These are phyloP conservation scores for Falco punctatus DNA, from an alignment of 2,113 vertebrate genomes.

Conservation along the genomic window DNA sequence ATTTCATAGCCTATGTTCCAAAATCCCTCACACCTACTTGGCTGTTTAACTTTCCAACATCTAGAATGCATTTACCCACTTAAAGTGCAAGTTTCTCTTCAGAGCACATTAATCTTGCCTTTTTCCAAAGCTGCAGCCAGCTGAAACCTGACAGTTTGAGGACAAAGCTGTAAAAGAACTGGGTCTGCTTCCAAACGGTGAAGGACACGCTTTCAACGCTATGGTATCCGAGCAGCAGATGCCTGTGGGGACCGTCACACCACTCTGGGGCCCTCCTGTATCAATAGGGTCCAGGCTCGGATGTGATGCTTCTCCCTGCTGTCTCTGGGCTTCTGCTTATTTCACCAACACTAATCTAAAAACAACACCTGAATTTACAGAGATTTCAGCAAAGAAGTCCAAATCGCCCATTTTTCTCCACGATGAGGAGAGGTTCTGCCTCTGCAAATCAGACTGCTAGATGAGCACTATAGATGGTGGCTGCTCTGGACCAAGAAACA, in stretches of 20 bases:
- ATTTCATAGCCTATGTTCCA: background rate
- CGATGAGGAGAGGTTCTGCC: background rate
- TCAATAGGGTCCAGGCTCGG: accelerated
- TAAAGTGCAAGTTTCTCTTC: background rate
- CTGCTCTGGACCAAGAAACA: background rate
- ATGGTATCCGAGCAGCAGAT: background rate
- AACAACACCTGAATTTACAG: background rate
- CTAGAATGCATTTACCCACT: background rate
- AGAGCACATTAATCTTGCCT: slow-evolving; percentile 34
- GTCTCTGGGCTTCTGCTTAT: background rate
- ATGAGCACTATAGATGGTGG: background rate
- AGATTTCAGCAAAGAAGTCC: background rate
- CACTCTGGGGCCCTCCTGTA: background rate
- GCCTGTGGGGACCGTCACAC: background rate
- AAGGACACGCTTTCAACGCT: background rate
- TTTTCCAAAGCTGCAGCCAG: slow-evolving; percentile 48
- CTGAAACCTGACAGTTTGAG: slow-evolving; percentile 63
- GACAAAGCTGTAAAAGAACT: slow-evolving; percentile 32
- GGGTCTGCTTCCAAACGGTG: slow-evolving; percentile 24
- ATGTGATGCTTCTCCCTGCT: background rate
- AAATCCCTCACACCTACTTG: background rate
- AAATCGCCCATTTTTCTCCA: background rate
- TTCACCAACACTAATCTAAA: background rate
- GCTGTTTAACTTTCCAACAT: slow-evolving; percentile 3
- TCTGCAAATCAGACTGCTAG: background rate